Base-by-base conservation (phyloP, 2,113 vertebrate genomes). In the Lathamus discolor region DNA sequence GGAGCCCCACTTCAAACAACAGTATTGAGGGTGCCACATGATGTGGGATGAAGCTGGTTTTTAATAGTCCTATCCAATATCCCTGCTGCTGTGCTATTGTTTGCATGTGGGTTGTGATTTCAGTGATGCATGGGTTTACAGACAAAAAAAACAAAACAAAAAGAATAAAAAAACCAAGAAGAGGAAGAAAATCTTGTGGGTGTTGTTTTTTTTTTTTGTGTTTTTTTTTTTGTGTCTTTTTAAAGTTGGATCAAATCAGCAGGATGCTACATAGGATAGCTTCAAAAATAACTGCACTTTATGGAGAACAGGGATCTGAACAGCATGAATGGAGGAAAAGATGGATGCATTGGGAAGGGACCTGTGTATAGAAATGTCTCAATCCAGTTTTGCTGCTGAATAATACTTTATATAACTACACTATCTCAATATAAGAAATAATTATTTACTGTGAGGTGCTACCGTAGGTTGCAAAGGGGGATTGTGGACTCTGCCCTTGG, bases 1-100 rank as follows among this genome's bases (percentile, higher is more conserved):
- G 49, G 49, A 81, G 61, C 77, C 77, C 4, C 1, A 3, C 24
- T 18, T 31, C 49, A n/a, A 33, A 2, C 41, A 41, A 0, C 31
- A 23, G 31, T 31, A 2, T 27, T 41, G 63, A 64, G 82, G 52
- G 35, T 66, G 55, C 28, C 16, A 0, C 9, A 1, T 0, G 1
- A 6, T 12, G 61, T n/a, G 14, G 29, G 1, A 1, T 61, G n/a
- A 74, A 75, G 31, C n/a, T 70, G 64, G 7, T 9, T 62, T 78
- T 86, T 66, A 15, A 20, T 69, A n/a, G 37, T 44, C 27, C 19
- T 46, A 0, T 51, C 31, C 48, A 17, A 1, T 46, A 39, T 46
- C 39, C 44, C 15, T 72, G 11, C 48, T 86, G 63, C 37, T 5
- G 1, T n/a, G 29, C 44, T 83, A 1, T 59, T 61, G 7, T 68